Conservation (phyloP, 92 coral and sea anemone genomes). For the Pocillopora meandrina region DNA sequence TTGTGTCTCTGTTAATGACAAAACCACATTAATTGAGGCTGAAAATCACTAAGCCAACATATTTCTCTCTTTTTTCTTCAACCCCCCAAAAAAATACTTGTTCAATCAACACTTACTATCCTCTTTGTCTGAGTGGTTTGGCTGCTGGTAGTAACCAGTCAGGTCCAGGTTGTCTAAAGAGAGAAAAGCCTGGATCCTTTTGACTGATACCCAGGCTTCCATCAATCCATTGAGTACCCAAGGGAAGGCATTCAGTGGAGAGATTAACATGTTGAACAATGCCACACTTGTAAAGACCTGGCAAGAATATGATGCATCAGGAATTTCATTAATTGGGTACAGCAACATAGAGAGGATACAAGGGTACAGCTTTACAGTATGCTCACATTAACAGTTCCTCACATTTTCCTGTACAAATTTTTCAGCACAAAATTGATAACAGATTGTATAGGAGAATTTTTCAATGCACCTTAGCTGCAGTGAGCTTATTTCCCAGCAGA, state of each 20-base stretch:
- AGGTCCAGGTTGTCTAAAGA: slow-evolving; percentile 79
- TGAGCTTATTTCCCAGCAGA: slow-evolving; percentile 90
- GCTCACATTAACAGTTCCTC: too few species aligned
- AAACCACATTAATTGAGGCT: too few species aligned
- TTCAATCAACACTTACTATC: slow-evolving; percentile 7
- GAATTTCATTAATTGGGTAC: neutral
- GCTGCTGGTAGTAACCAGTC: slow-evolving; percentile 59
- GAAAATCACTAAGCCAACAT: neutral
- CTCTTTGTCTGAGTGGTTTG: slow-evolving; percentile 13
- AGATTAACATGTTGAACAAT: slow-evolving; percentile 93
- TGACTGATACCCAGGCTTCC: slow-evolving; percentile 98
- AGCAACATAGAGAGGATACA: too few species aligned
- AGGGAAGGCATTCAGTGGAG: slow-evolving; percentile 96
- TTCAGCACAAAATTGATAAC: too few species aligned
- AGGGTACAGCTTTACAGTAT: too few species aligned
- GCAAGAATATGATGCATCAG: neutral
- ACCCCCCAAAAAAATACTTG: neutral
- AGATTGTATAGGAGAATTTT: neutral
- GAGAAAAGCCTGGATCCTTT: slow-evolving; percentile 89
- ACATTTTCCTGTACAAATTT: too few species aligned
- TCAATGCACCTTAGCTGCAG: slow-evolving; percentile 88
- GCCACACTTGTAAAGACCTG: slow-evolving; percentile 99
- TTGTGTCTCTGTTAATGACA: too few species aligned
- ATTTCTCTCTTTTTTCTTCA: neutral
- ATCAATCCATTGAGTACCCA: slow-evolving; percentile 97